Evolutionary conservation across 2,113 vertebrate genomes (phyloP).

Genomic region (Megaceryle maxima): DNA sequence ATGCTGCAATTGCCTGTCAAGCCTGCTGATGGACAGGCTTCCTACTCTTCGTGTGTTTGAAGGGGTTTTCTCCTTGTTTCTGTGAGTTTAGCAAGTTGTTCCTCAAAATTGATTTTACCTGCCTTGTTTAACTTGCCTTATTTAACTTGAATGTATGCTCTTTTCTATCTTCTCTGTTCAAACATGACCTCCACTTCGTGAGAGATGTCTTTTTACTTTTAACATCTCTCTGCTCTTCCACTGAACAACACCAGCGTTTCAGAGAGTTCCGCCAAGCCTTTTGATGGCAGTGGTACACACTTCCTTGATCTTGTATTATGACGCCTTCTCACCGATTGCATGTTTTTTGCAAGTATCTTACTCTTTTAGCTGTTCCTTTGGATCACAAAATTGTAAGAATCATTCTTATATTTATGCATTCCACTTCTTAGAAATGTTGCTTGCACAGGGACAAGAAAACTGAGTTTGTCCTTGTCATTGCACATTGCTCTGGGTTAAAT

Average conservation of each 20-base stretch:
- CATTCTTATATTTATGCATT: neutral
- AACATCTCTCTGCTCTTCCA: neutral
- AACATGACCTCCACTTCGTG: neutral
- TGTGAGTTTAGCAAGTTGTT: neutral
- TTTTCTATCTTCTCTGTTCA: constrained; percentile 20
- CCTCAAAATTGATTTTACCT: constrained; percentile 25
- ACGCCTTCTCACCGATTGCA: neutral
- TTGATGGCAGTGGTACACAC: fast-evolving
- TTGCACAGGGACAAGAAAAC: neutral
- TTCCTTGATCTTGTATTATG: neutral
- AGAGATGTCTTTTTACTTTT: neutral
- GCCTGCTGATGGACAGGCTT: constrained; percentile 9
- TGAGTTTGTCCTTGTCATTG: neutral
- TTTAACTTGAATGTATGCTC: neutral
- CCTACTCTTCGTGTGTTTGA: neutral
- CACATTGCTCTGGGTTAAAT: neutral
- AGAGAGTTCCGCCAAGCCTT: neutral
- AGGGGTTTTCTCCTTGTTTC: neutral
- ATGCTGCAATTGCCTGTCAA: neutral
- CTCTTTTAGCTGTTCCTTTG: neutral
- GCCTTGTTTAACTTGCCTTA: constrained; percentile 24
- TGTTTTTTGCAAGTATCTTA: neutral
- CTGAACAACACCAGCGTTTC: neutral
- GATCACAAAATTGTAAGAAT: neutral
- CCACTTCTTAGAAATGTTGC: neutral